These are phyloP conservation scores for Saccostrea cuccullata DNA, from an alignment of 1,140 invertebrate species.

Conservation along the genomic window DNA sequence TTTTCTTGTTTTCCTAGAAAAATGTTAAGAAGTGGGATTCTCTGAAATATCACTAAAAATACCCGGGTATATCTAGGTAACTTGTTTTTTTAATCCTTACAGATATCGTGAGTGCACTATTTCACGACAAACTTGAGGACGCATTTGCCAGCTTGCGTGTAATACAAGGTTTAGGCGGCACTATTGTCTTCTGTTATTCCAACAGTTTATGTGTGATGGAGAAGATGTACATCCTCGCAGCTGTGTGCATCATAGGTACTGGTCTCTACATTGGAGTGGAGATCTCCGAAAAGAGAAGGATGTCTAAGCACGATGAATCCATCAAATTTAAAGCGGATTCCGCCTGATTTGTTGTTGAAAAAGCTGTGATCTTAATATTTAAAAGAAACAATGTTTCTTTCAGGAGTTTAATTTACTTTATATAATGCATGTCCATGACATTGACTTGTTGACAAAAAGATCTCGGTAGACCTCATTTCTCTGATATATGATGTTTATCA, in stretches of 20 bases:
- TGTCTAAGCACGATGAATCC: background rate
- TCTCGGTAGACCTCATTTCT: no score
- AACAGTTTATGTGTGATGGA: slow-evolving; percentile 61
- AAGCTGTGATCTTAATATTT: no score
- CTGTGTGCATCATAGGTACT: slow-evolving; percentile 53
- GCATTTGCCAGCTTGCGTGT: slow-evolving; percentile 66
- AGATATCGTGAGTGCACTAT: slow-evolving; percentile 70
- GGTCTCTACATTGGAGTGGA: slow-evolving; percentile 57
- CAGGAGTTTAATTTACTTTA: no score
- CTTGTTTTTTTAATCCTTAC: background rate
- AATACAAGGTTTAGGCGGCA: slow-evolving; percentile 62
- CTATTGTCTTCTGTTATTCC: slow-evolving; percentile 60
- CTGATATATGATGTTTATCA: no score
- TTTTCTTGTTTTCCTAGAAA: no score
- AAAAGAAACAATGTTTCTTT: no score
- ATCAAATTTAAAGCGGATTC: background rate
- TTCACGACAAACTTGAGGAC: slow-evolving; percentile 68
- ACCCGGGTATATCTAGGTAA: background rate
- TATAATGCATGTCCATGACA: no score
- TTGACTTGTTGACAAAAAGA: no score
- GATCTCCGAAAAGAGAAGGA: slow-evolving; percentile 25
- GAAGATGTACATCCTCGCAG: slow-evolving; percentile 65
- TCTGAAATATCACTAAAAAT: no score
- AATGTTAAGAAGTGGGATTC: no score
- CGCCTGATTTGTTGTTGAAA: background rate